Conservation (phyloP, 1,140 invertebrate genomes). For the Euglossa dilemma region DNA sequence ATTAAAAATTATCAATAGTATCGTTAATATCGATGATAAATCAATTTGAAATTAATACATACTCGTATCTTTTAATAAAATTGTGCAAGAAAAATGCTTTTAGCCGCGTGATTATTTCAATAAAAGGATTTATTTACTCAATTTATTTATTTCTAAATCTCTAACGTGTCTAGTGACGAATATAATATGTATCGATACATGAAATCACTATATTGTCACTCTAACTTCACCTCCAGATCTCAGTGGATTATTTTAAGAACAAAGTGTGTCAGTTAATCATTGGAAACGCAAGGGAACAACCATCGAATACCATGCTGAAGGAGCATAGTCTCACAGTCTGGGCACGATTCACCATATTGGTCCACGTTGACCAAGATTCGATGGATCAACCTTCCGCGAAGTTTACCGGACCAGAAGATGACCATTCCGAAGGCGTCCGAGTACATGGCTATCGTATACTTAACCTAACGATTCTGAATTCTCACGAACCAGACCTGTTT, state of each 20-base stretch:
- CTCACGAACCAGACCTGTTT: neutral
- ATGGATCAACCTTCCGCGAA: neutral
- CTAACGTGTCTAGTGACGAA: neutral
- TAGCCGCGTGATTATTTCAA: neutral
- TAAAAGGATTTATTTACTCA: neutral
- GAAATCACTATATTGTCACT: too few relatives aligned
- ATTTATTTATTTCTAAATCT: neutral
- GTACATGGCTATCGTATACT: neutral
- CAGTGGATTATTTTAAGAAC: conserved; percentile 7
- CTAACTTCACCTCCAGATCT: neutral
- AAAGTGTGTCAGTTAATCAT: neutral
- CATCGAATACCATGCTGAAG: neutral
- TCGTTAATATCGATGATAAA: too few relatives aligned
- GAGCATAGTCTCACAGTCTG: neutral
- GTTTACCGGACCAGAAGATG: conserved; percentile 1
- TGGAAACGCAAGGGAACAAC: neutral
- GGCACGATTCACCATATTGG: neutral
- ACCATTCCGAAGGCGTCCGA: neutral
- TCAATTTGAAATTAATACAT: too few relatives aligned
- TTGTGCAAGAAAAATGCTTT: too few relatives aligned
- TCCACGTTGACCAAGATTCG: neutral
- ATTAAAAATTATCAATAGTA: too few relatives aligned
- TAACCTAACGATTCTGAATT: neutral
- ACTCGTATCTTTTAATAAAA: too few relatives aligned
- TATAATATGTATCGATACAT: neutral